Evolutionary conservation across 2,113 vertebrate genomes (phyloP), one percentile per base, ranked within the genome.

Genomic region (Trematomus loennbergii): DNA sequence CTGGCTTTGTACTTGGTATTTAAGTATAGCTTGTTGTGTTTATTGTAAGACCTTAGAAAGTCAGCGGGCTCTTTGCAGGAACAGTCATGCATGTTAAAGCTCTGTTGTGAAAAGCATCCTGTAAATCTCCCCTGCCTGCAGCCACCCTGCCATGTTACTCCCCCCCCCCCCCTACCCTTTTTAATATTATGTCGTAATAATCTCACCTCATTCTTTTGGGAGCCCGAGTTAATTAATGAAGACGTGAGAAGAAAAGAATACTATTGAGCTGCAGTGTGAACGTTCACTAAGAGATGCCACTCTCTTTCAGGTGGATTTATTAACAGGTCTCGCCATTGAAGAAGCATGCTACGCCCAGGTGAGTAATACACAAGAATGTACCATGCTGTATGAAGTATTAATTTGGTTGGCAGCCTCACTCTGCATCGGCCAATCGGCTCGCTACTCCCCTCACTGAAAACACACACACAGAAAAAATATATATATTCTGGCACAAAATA

Each of bases 311-410:
- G 98, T 99, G 8, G 98, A 99, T 92, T 94, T 99, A 88, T 88
- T 96, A 54, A 99, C 98, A 57, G 98, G 97, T 29, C 92, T 99
- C 92, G 98, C 97, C 18, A 98, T 99, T 91, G 98, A 99, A 94
- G 98, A 99, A 93, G 98, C 98, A 0, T 99, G 98, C 79, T 99
- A 99, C 12, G 96, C 97, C 88, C 98, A 99, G 96, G 97, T 99
- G 94, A 81, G 95, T 61, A 17, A 40, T 50, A 2, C 49, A 52
- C 10, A 22, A 45, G n/a, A 4, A 45, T 29, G 15, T 33, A 9
- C 16, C 29, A 29, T 18, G 22, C 12, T 68, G 6, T 25, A 12
- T 18, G 12, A 72, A 33, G 17, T 16, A 9, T 33, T 33, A 7
- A 25, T 46, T 29, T 3, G 15, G 15, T 58, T 48, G 48, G 4